Base-by-base conservation (phyloP, 1,140 invertebrate genomes). In the Melipona quadrifasciata region DNA sequence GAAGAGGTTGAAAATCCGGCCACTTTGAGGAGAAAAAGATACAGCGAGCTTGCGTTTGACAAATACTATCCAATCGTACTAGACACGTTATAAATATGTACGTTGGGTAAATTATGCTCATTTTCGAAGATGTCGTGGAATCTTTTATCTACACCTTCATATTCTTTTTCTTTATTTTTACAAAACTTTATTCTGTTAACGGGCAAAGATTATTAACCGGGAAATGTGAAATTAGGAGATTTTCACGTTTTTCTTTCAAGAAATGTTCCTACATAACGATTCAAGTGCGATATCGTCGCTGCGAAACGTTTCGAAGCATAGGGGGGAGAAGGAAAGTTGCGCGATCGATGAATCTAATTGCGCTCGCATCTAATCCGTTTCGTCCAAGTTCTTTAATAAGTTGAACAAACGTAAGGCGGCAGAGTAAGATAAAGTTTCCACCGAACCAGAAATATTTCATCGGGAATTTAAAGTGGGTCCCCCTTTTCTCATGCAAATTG, bases 391-490 rank as follows among this genome's bases (percentile, higher is more conserved):
- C 80, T 76, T 76, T 76, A 67, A 76, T 76, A 82, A 76, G 61
- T 76, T n/a, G 72, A 67, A 47, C 71, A 68, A 75, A 82, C 80
- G 58, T 74, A 75, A 82, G 58, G 34, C 72, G 19, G 24, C 31
- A 24, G 58, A 21, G 58, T 16, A n/a, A 51, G 61, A 76, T 19
- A 34, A 82, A 82, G 72, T 82, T 82, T 76, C 72, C 57, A 55
- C 58, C n/a, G 31, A 74, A 75, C 27, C 71, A 74, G 51, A 82
- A 76, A 71, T 82, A 76, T 82, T 76, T 82, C 80, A 82, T 39
- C 51, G 72, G 53, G 72, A 82, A 76, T 82, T 76, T 53, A 68
- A 82, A 82, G 24, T 27, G n/a, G 53, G 51, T 82, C 61, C 16
- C 17, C 80, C 39, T 68, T 76, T 76, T 68, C 61, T 53, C 57